A percentile compares a stretch with the other conserved stretches of the same genome.
Conservation (phyloP, 2,113 vertebrate species). For the Piliocolobus tephrosceles region DNA sequence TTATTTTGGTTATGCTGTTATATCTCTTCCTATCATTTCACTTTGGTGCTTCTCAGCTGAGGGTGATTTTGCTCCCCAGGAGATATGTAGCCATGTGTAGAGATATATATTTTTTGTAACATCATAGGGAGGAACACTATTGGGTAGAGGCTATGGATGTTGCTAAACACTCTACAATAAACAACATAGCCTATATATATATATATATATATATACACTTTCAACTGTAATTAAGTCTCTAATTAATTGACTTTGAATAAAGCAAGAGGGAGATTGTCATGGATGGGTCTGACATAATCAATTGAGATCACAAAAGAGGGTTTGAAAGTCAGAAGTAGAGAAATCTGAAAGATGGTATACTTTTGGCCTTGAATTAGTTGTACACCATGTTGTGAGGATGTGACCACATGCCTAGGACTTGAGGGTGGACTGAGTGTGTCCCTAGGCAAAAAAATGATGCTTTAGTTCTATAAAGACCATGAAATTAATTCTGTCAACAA, state of each 20-base stretch:
- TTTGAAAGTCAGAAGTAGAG: neutral
- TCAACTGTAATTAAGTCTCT: neutral
- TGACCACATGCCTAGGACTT: neutral
- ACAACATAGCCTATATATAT: neutral
- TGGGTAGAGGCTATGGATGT: neutral
- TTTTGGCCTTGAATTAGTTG: neutral
- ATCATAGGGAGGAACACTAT: neutral
- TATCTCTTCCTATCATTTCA: neutral
- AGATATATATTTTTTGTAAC: neutral
- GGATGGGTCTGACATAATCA: neutral
- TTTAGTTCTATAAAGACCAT: neutral
- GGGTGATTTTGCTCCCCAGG: neutral
- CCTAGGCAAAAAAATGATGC: neutral
- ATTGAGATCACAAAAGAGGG: neutral
- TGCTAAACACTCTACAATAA: neutral
- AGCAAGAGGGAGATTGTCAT: neutral
- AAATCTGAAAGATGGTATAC: neutral
- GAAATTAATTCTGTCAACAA: neutral
- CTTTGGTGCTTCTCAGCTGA: neutral
- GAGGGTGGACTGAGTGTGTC: neutral
- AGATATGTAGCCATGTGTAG: neutral
- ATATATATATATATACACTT: too few relatives aligned
- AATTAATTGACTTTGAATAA: neutral
- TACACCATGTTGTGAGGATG: neutral
- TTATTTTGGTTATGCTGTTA: neutral